Base-by-base conservation (phyloP, 2,888 invertebrate genomes). In the Entomobrya proxima region DNA sequence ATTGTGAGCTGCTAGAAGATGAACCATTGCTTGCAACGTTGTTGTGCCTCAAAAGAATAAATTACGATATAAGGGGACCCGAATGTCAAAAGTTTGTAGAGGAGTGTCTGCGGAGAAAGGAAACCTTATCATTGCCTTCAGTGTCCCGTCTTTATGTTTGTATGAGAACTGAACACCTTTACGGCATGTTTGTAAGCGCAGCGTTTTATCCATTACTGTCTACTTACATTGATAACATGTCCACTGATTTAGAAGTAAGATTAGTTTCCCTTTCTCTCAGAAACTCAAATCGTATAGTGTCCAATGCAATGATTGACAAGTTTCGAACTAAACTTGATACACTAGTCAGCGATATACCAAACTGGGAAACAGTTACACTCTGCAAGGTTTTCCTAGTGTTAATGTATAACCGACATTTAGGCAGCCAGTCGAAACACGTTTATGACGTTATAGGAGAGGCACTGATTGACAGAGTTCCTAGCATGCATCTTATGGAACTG, bases 81-180 rank as follows among this genome's bases (percentile, higher is more conserved):
- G 82, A 88, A n/a, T 84, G 84, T 76, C 83, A 87, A 76, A 76
- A 61, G 50, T 40, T 90, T 44, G 47, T 88, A 5, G 85, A 88
- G 11, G 89, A 89, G 69, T 87, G 87, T 64, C 44, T 87, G 7
- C 67, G 77, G 9, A 50, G 90, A 9, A 86, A 84, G 9, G 35
- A 84, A 3, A 86, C 83, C 1, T 37, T 89, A 11, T 50, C 55
- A 3, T 61, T 89, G 5, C 81, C 88, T 9, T 88, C 89, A 2
- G 1, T 90, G 15, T 88, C 88, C 11, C 74, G 88, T 24, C 15
- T 90, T 2, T 81, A 47, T 50, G 88, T 89, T 18, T 61, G 76
- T 9, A 30, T 89, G 37, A 21, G 88, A 58, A 21, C 64, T 15
- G 85, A 87, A 58, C 55, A 83, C 40, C n/a, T 88, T 2, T 88